Evolutionary conservation across 2,113 vertebrate genomes (phyloP).

Genomic region (Micronycteris hirsuta): DNA sequence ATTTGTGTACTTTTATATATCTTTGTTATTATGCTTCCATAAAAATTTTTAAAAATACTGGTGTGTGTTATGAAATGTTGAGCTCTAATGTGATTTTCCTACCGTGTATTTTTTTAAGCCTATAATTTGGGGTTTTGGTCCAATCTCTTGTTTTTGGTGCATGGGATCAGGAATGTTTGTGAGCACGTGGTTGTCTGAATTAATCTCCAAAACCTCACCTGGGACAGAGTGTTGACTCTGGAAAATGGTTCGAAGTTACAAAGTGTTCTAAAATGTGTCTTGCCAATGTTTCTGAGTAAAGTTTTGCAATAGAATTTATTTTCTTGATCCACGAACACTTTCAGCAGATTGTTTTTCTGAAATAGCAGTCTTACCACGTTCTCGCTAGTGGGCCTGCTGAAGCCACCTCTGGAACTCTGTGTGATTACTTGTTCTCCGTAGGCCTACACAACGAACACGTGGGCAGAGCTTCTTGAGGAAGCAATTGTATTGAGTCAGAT

Average conservation of each 20-base stretch:
- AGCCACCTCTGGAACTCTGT: neutral
- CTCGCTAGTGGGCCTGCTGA: neutral
- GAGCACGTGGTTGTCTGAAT: neutral
- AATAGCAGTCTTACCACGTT: neutral
- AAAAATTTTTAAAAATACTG: neutral
- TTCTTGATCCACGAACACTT: neutral
- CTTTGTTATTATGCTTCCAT: neutral
- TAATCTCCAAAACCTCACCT: neutral
- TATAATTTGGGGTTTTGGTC: constrained; percentile 31
- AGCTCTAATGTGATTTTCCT: constrained; percentile 30
- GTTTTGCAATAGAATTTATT: neutral
- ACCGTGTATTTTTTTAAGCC: neutral
- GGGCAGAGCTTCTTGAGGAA: neutral
- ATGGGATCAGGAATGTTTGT: neutral
- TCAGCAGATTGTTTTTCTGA: neutral
- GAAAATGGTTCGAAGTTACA: neutral
- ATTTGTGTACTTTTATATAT: neutral
- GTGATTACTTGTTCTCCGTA: neutral
- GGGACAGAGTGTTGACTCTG: neutral
- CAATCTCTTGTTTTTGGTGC: constrained; percentile 3
- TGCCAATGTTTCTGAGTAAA: neutral
- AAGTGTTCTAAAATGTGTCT: constrained; percentile 14
- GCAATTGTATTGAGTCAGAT: constrained; percentile 13
- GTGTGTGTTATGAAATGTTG: constrained; percentile 17
- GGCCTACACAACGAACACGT: neutral